Percentiles rank a stretch among this genome's conserved stretches.
Evolutionary conservation across 2,888 invertebrate species (phyloP).

Genomic region (Spisula subtruncata): DNA sequence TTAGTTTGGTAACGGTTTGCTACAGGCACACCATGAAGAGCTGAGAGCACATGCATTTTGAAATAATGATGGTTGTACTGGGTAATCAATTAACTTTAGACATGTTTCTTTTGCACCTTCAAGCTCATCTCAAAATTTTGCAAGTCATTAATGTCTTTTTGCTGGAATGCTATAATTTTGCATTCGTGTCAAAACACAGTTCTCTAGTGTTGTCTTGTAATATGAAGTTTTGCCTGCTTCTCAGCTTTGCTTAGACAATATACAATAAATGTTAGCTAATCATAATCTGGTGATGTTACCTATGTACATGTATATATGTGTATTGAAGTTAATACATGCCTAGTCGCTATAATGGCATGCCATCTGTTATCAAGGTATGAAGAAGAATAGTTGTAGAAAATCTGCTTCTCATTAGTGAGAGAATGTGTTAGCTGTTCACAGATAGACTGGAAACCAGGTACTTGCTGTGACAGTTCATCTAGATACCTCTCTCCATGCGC

Average conservation of each 20-base stretch:
- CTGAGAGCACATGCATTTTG: no score
- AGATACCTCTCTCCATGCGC: background rate
- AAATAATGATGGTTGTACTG: no score
- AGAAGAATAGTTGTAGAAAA: background rate
- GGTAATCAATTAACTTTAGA: no score
- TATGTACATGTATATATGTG: slow-evolving; percentile 15
- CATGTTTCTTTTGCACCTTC: no score
- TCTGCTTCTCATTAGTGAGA: slow-evolving; percentile 8
- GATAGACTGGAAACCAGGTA: background rate
- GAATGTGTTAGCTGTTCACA: background rate
- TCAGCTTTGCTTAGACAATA: background rate
- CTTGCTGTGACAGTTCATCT: slow-evolving; percentile 14
- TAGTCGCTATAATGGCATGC: background rate
- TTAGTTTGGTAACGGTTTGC: no score
- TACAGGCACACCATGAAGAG: no score
- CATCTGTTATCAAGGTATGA: slow-evolving; percentile 27
- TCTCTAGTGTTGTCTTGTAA: background rate
- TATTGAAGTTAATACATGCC: slow-evolving; percentile 17
- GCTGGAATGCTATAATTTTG: no score
- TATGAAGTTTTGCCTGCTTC: background rate
- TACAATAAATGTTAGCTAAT: background rate
- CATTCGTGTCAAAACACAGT: no score
- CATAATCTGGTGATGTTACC: background rate
- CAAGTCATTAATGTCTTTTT: no score
- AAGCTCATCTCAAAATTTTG: no score